Conservation (phyloP, 1,140 invertebrate genomes). For the Drosophila trapezifrons region DNA sequence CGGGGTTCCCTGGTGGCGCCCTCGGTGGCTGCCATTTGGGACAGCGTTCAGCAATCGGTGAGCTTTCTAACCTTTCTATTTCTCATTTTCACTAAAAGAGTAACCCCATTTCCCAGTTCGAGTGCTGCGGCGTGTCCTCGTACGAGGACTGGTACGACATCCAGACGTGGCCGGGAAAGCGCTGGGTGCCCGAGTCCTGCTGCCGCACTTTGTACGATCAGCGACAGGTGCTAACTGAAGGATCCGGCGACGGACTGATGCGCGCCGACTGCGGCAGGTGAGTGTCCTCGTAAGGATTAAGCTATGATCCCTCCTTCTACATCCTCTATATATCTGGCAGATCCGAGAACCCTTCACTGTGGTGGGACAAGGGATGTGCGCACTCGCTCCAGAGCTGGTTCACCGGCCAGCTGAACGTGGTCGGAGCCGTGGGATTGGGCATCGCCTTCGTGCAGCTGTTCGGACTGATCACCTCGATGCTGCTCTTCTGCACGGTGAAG, state of each 20-base stretch:
- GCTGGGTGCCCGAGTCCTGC: slow-evolving; percentile 92
- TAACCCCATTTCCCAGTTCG: slow-evolving; percentile 85
- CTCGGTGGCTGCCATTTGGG: slow-evolving; percentile 89
- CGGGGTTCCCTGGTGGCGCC: slow-evolving; percentile 85
- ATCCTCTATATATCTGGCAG: slow-evolving; percentile 36
- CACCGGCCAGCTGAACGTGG: slow-evolving; percentile 88
- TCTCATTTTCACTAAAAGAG: background rate
- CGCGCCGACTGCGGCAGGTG: slow-evolving; percentile 78
- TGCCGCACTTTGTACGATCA: slow-evolving; percentile 86
- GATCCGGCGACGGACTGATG: slow-evolving; percentile 68
- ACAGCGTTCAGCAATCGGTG: slow-evolving; percentile 90
- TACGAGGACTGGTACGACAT: slow-evolving; percentile 94
- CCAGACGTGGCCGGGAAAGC: slow-evolving; percentile 89
- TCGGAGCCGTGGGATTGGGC: slow-evolving; percentile 89
- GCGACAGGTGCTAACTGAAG: slow-evolving; percentile 84
- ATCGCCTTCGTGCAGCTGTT: slow-evolving; percentile 90
- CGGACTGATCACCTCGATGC: slow-evolving; percentile 90
- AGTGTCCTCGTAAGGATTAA: background rate
- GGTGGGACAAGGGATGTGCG: slow-evolving; percentile 89
- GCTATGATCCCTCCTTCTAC: background rate
- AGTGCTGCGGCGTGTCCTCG: slow-evolving; percentile 93
- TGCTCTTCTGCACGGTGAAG: slow-evolving; percentile 90
- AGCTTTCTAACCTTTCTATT: slow-evolving; percentile 21
- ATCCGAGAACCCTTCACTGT: slow-evolving; percentile 86
- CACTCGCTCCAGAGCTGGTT: slow-evolving; percentile 89